A percentile compares a stretch with the other conserved stretches of the same genome.
Conservation (phyloP, 1,140 invertebrate genomes). For the Frieseomelitta varia region DNA sequence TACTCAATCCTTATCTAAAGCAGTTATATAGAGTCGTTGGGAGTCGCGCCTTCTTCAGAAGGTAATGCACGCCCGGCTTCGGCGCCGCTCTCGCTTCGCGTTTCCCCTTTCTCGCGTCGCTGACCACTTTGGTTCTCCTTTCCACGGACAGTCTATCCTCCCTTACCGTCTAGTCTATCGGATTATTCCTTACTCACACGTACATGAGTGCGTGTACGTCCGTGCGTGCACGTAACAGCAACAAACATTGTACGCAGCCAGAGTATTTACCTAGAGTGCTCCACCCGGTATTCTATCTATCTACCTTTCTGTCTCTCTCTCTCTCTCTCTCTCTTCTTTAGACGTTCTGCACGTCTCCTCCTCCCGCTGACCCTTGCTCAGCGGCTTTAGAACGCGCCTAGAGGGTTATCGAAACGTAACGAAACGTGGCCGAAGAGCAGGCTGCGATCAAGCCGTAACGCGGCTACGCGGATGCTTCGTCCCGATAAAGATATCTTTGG, state of each 20-base stretch:
- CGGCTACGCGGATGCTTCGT: slow-evolving; percentile 61
- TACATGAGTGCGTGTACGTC: not conserved
- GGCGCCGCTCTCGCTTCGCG: slow-evolving; percentile 17
- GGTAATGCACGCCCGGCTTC: slow-evolving; percentile 67
- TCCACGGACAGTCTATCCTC: slow-evolving; percentile 41
- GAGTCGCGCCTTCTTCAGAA: slow-evolving; percentile 73
- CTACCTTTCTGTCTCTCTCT: not conserved
- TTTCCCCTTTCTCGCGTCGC: slow-evolving; percentile 6
- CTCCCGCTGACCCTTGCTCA: not conserved
- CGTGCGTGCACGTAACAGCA: slow-evolving; percentile 10
- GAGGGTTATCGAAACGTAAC: slow-evolving; percentile 62
- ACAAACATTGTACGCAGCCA: slow-evolving; percentile 28
- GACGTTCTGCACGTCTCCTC: not conserved
- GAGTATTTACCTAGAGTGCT: slow-evolving; percentile 61
- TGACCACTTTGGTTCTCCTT: slow-evolving; percentile 25
- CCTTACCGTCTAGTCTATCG: slow-evolving; percentile 15
- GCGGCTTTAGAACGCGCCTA: slow-evolving; percentile 47
- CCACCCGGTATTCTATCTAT: slow-evolving; percentile 60
- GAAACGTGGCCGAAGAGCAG: slow-evolving; percentile 56
- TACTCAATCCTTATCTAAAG: slow-evolving; percentile 76
- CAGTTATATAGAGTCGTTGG: slow-evolving; percentile 73
- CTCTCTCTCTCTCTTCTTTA: not conserved
- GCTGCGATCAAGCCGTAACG: slow-evolving; percentile 62
- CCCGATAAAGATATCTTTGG: slow-evolving; percentile 69
- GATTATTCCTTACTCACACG: slow-evolving; percentile 39